A percentile compares a stretch with the other conserved stretches of the same genome.
phyloP scores from a whole-genome alignment of 2,888 invertebrate species.

The Volucella inanis region DNA sequence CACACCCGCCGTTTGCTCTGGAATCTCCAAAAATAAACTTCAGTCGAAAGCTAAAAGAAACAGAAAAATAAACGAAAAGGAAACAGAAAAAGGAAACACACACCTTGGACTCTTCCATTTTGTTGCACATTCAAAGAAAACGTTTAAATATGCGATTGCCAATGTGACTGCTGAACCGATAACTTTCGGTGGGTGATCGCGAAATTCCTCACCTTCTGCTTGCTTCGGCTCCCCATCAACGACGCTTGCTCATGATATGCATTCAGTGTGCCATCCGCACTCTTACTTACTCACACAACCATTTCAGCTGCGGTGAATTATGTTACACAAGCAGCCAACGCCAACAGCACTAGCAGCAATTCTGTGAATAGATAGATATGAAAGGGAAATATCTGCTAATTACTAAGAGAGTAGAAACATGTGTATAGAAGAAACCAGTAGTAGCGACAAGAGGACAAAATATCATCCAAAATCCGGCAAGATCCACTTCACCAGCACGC shows the following conservation, averaged over 20 bases:
- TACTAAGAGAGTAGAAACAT: constrained; percentile 21
- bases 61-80: constrained; percentile 44
- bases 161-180: not conserved
- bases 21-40: too few relatives aligned
- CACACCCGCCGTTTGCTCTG: too few relatives aligned
- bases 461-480: constrained; percentile 55
- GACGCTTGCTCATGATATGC: not conserved
- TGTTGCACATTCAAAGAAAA: constrained; percentile 50
- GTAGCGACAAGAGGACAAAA: constrained; percentile 17
- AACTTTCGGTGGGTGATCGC: constrained; percentile 36
- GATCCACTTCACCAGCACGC: constrained; percentile 39
- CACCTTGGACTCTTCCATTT: constrained; percentile 51
- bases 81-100: constrained; percentile 45
- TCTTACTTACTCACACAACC: not conserved
- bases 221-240: constrained; percentile 12
- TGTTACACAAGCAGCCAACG: constrained; percentile 51
- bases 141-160: constrained; percentile 14
- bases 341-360: not conserved
- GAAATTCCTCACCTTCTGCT: constrained; percentile 44
- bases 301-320: constrained; percentile 46
- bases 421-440: not conserved
- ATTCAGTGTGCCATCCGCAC: constrained; percentile 10
- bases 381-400: constrained; percentile 70
- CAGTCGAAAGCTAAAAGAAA: constrained; percentile 31
- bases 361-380: constrained; percentile 41